Conservation (phyloP, 2,888 invertebrate species). For the Ophion ventricosus region DNA sequence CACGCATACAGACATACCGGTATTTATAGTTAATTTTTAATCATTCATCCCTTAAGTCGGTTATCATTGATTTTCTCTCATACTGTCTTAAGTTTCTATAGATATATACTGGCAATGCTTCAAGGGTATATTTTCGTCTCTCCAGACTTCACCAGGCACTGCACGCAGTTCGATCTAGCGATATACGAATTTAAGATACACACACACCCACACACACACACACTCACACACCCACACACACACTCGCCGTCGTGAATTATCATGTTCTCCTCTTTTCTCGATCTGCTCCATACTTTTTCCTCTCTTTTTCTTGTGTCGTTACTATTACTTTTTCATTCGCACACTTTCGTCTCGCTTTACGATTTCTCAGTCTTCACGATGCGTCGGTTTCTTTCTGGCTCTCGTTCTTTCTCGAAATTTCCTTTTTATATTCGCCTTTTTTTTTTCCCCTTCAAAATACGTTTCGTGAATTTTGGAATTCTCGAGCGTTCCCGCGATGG, state of each 20-base stretch:
- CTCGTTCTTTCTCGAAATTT: conserved; percentile 21
- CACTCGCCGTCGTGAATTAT: conserved; percentile 64
- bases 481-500: conserved; percentile 55
- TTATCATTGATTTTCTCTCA: conserved; percentile 42
- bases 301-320: conserved; percentile 19
- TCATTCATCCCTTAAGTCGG: conserved; percentile 36
- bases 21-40: conserved; percentile 41
- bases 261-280: conserved; percentile 11
- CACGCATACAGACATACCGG: too few relatives aligned
- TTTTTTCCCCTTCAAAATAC: conserved; percentile 16
- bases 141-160: conserved; percentile 70
- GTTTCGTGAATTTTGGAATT: conserved; percentile 36
- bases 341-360: conserved; percentile 46
- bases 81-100: conserved; percentile 72
- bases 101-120: conserved; percentile 79
- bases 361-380: conserved; percentile 50
- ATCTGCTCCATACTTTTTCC: conserved; percentile 28
- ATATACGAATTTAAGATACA: conserved; percentile 48
- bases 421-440: background rate
- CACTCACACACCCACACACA: too few relatives aligned
- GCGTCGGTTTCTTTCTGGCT: conserved; percentile 18
- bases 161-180: conserved; percentile 61
- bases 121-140: conserved; percentile 71
- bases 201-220: conserved; percentile 67
- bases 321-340: conserved; percentile 44